Evolutionary conservation across 2,797 vertebrate genomes (phyloP).

Genomic region (Ataeniobius toweri): DNA sequence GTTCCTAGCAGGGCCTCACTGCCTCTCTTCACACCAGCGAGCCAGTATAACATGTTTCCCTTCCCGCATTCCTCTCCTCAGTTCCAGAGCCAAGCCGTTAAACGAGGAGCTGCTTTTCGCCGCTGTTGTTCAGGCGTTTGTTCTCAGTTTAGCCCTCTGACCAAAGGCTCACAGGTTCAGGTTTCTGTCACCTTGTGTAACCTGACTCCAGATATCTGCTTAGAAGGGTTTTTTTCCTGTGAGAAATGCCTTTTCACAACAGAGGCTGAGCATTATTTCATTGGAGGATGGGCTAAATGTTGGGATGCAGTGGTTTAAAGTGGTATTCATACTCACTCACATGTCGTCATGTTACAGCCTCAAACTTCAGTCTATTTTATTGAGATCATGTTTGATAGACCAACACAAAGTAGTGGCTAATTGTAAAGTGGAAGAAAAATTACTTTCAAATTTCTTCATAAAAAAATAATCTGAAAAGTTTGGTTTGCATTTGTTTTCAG

Average conservation of each 20-base stretch:
- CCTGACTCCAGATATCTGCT: slow-evolving; percentile 36
- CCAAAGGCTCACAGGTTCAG: slow-evolving; percentile 48
- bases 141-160: slow-evolving; percentile 37
- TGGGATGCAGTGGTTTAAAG: background rate
- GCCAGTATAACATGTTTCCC: slow-evolving; percentile 58
- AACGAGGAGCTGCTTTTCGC: slow-evolving; percentile 65
- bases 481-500: background rate
- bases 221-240: slow-evolving; percentile 14
- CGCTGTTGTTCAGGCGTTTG: slow-evolving; percentile 55
- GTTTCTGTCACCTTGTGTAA: slow-evolving; percentile 65
- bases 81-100: slow-evolving; percentile 63
- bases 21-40: slow-evolving; percentile 43
- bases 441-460: no score
- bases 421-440: background rate
- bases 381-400: background rate
- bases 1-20: slow-evolving; percentile 43
- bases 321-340: background rate
- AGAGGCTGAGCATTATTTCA: slow-evolving; percentile 5
- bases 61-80: slow-evolving; percentile 60
- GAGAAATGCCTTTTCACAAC: slow-evolving; percentile 14
- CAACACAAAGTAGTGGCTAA: background rate
- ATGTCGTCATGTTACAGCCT: background rate
- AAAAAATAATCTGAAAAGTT: no score
- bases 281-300: background rate
- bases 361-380: background rate